Percentiles rank a stretch among this genome's conserved stretches.
Evolutionary conservation across 2,797 vertebrate genomes (phyloP).

Genomic region (Knipowitschia caucasica): DNA sequence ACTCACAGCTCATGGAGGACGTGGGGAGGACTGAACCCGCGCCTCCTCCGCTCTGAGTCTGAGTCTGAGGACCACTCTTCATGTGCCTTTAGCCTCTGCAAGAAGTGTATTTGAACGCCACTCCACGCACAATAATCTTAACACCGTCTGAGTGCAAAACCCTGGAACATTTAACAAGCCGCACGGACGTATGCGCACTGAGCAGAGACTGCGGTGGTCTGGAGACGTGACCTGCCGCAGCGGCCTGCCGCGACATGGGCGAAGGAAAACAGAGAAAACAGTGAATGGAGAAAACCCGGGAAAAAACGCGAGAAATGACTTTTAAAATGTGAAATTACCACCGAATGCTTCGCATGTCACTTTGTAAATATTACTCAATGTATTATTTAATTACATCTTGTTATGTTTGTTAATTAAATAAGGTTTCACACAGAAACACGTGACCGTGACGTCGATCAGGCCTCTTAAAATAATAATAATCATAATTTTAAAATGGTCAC

Average conservation of each 20-base stretch:
- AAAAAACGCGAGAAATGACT: too few relatives aligned
- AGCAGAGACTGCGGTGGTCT: not conserved
- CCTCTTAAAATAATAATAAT: too few relatives aligned
- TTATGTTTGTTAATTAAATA: too few relatives aligned
- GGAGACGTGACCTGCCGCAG: not conserved
- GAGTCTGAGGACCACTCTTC: not conserved
- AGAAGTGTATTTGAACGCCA: not conserved
- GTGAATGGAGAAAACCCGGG: not conserved
- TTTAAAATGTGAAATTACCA: too few relatives aligned
- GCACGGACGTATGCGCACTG: not conserved
- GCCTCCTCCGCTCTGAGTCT: not conserved
- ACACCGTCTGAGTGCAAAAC: not conserved
- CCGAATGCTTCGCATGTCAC: too few relatives aligned
- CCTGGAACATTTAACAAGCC: not conserved
- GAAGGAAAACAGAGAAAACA: not conserved
- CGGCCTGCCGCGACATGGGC: not conserved
- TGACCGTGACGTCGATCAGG: too few relatives aligned
- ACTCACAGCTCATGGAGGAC: too few relatives aligned
- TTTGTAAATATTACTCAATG: too few relatives aligned
- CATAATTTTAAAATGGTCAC: too few relatives aligned
- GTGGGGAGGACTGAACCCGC: too few relatives aligned
- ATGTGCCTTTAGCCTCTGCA: not conserved
- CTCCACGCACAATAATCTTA: not conserved
- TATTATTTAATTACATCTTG: too few relatives aligned
- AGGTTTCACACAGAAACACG: too few relatives aligned